phyloP scores from a whole-genome alignment of 1,140 invertebrate genomes.

The Cecropterus lyciades region DNA sequence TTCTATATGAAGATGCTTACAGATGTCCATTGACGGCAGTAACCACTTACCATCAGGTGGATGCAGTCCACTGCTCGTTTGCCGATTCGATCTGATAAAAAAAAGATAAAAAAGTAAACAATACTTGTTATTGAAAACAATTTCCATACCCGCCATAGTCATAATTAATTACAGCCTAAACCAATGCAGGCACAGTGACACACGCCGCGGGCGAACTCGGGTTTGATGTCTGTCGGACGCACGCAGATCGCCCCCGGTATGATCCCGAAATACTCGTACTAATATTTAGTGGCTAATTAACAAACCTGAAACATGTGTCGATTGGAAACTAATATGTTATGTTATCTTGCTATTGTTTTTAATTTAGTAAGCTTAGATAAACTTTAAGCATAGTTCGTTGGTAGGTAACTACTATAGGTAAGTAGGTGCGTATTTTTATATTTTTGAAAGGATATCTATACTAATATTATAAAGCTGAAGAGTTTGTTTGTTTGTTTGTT shows the following conservation, averaged over 20 bases:
- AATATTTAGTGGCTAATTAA: constrained; percentile 1
- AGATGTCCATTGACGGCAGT: too few species aligned
- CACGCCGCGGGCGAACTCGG: constrained; percentile 4
- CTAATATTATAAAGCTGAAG: too few species aligned
- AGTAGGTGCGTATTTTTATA: neutral
- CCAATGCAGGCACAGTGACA: neutral
- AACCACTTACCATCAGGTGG: too few species aligned
- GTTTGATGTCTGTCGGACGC: constrained; percentile 14
- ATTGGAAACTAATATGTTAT: neutral
- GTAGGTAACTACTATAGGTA: too few species aligned
- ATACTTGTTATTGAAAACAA: too few species aligned
- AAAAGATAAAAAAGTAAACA: too few species aligned
- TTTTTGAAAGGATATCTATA: too few species aligned
- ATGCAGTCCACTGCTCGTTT: too few species aligned
- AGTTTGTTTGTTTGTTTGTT: too few species aligned
- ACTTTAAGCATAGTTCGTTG: too few species aligned
- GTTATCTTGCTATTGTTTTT: neutral
- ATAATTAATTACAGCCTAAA: neutral
- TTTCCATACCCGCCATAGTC: neutral
- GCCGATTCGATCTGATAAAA: too few species aligned
- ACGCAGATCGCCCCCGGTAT: neutral
- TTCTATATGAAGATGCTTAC: too few species aligned
- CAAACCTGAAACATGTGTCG: neutral
- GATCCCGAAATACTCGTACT: neutral
- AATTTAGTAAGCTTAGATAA: neutral